Base-by-base conservation (phyloP, 2,888 invertebrate species). In the Podabrus alpinus region DNA sequence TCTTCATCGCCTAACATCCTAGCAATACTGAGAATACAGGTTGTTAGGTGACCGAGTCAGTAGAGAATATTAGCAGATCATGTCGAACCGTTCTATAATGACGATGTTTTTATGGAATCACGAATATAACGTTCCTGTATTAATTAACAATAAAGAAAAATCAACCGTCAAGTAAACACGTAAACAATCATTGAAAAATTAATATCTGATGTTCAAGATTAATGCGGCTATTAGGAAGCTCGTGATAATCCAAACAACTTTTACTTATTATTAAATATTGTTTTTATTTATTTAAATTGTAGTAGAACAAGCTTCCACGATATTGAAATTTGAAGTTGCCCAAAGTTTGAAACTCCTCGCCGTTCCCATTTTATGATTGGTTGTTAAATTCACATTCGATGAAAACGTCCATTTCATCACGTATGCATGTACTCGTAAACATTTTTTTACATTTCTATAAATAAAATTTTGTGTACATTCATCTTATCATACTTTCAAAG, bases 1-100 rank as follows among this genome's bases (percentile, higher is more conserved):
- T 64, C 21, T 64, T 64, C 21, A 64, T 64, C 16, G 19, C 19
- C 15, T 45, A 45, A 45, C 45, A 64, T 19, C 19, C 21, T 64
- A 17, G 16, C 16, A 17, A 64, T 64, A 19, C 19, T n/a, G 11
- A 64, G 61, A 62, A 75, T 73, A 68, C 70, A 76, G 76, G 76
- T 76, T 76, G 76, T 71, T 73, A 67, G 76, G 76, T 76, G 76
- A 76, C 73, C 71, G 29, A 76, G 76, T 70, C 71, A 76, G 71
- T 76, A 66, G 73, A 76, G 68, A 45, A 45, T 45, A 45, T 45
- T 45, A 45, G n/a, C 45, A 45, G 17, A 19, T 62, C 62, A 62
- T 62, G 62, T 19, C 62, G 17, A 19, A 62, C 62, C 17, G 62
- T 19, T 62, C 19, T 62, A 62, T 62, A 19, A 62, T 62, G 62